Evolutionary conservation across 2,113 vertebrate genomes (phyloP), one percentile per base, ranked within the genome.

Genomic region (Amphiprion ocellaris): DNA sequence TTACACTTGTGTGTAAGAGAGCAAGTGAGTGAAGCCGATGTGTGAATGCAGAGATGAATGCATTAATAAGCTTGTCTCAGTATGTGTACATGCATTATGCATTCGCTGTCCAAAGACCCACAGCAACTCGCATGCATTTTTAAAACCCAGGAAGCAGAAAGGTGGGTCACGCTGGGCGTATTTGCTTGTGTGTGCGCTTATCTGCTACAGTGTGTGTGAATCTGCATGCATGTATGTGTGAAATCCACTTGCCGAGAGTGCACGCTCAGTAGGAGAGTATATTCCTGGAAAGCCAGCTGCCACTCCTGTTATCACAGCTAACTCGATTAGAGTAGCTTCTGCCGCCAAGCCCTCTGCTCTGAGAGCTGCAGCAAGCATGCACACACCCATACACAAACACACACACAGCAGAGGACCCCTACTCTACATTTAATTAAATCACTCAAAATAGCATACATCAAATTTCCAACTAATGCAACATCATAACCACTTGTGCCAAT

Each of bases 271-370:
- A 47, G 75, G 60, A 69, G 68, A 86, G 72, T 75, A 28, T 92
- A 89, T 91, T 92, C 88, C 85, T 91, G 92, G 89, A 92, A 85
- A 89, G 82, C 88, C 82, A 70, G 88, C 87, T 88, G 82, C 87
- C 83, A 50, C 83, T 86, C 79, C 77, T 83, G 84, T 90, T 89
- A 81, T 91, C 49, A 73, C 63, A 77, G 85, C 78, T 91, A 92
- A 91, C 87, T 90, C 9, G 69, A 90, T 93, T 91, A 93, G 82
- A n/a, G 72, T 24, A 80, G 77, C 82, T 81, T 74, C 76, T 76
- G 55, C 88, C 37, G 56, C 74, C 63, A 17, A 85, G 47, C 33
- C 28, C 75, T 78, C 62, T 74, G 67, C 74, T 64, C 77, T 33
- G 62, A 69, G 52, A 62, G 59, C 63, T 62, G 54, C 46, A 33